These are phyloP conservation scores for Mesocentrotus franciscanus DNA, from an alignment of 53 echinoderm and acorn worm species.

Conservation along the genomic window DNA sequence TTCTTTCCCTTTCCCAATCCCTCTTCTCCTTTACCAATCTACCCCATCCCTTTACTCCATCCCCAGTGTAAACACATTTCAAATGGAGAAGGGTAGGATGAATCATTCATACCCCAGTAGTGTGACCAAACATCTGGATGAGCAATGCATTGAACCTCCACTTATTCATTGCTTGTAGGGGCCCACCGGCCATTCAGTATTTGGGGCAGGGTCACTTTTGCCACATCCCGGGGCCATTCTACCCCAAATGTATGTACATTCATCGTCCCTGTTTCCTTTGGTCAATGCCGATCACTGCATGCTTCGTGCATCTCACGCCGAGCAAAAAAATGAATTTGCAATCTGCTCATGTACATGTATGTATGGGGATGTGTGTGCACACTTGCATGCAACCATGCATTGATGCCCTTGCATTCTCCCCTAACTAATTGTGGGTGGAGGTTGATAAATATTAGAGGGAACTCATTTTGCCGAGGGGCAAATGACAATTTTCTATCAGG, in stretches of 20 bases:
- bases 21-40: no score
- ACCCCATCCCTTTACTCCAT: background rate
- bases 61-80: background rate
- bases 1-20: no score
- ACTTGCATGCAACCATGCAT: background rate
- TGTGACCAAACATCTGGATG: conserved; percentile 23
- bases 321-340: background rate
- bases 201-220: conserved; percentile 2
- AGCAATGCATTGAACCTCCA: conserved; percentile 16
- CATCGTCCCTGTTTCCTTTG: background rate
- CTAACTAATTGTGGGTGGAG: conserved; percentile 48
- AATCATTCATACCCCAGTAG: background rate
- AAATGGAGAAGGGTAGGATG: background rate
- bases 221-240: background rate
- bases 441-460: conserved; percentile 49
- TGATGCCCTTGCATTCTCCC: conserved; percentile 17
- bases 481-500: conserved; percentile 41
- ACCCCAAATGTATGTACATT: background rate
- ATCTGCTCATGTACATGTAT: background rate
- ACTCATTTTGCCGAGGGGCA: conserved; percentile 34
- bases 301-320: conserved; percentile 5
- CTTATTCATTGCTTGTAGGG: conserved; percentile 22
- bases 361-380: conserved; percentile 9
- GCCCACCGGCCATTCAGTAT: conserved; percentile 23
- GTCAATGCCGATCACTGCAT: background rate